Base-by-base conservation (phyloP, 1,140 invertebrate species). In the Laupala kohalensis region DNA sequence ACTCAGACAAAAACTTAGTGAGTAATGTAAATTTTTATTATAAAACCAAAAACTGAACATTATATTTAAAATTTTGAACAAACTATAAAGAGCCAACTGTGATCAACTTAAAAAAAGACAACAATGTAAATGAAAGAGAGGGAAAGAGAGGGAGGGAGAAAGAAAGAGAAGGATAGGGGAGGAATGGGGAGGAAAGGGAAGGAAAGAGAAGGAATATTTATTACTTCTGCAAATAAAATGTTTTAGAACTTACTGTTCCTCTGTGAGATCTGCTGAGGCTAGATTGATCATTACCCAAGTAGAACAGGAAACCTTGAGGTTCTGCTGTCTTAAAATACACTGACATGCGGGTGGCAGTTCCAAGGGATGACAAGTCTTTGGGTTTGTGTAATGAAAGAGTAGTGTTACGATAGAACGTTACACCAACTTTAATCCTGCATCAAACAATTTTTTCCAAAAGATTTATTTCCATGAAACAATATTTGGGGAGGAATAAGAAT, bases 361-460 rank as follows among this genome's bases (percentile, higher is more conserved):
- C 90, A 75, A 95, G 85, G 26, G 92, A 83, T 3, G 90, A 88
- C 3, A 97, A 77, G 75, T 89, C 90, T 24, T 91, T 87, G 0
- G 96, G 95, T 75, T 96, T 92, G 71, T 91, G 87, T 24, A 97
- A 78, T 77, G 97, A 90, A 0, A 98, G 81, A 0, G 90, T 90
- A 2, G 94, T 93, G 72, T 89, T 91, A 0, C 87, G 86, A 72
- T 89, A 86, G 82, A 99, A 97, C 2, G 87, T 87, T 2, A 97
- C 86, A n/a, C 94, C 96, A 25, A 92, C 86, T 77, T 89, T 88
- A 66, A 90, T 86, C 74, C 84, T 83, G 76, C 87, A 86, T 25
- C 6, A 28, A 69, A 64, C 15, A 67, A 70, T 25, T 69, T 69
- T 67, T 67, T 3, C 25, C 4, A 67, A 25, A 2, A 6, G 23